Evolutionary conservation across 2,797 vertebrate species (phyloP).

Genomic region (Tinamus major): DNA sequence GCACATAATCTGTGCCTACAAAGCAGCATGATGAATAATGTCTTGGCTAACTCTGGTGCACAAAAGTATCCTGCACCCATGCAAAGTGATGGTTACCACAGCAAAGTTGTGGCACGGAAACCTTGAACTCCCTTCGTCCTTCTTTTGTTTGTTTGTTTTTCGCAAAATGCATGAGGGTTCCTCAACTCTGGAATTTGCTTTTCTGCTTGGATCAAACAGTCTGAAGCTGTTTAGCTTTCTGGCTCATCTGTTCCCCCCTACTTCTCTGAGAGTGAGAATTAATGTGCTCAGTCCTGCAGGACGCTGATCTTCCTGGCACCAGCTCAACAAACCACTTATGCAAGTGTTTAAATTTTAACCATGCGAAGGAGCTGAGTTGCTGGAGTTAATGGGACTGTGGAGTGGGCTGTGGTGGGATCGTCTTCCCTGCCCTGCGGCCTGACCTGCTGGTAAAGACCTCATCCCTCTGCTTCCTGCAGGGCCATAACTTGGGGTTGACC

Average conservation of each 20-base stretch:
- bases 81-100: background rate
- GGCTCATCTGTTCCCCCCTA: background rate
- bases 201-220: background rate
- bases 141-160: background rate
- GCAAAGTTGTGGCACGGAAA: background rate
- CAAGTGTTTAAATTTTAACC: conserved; percentile 47
- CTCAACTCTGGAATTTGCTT: background rate
- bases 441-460: background rate
- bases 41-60: background rate
- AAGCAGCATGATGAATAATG: background rate
- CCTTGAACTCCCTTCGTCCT: background rate
- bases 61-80: background rate
- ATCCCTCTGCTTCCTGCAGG: background rate
- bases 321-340: conserved; percentile 34
- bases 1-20: background rate
- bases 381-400: conserved; percentile 44
- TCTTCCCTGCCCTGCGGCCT: background rate
- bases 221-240: background rate
- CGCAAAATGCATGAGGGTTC: background rate
- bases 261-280: conserved; percentile 17
- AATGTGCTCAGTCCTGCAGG: conserved; percentile 26
- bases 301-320: conserved; percentile 11
- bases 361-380: background rate
- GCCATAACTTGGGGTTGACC: conserved; percentile 18
- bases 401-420: rapidly evolving